phyloP scores from a whole-genome alignment of 1,140 invertebrate genomes.

The Trichonephila inaurata region DNA sequence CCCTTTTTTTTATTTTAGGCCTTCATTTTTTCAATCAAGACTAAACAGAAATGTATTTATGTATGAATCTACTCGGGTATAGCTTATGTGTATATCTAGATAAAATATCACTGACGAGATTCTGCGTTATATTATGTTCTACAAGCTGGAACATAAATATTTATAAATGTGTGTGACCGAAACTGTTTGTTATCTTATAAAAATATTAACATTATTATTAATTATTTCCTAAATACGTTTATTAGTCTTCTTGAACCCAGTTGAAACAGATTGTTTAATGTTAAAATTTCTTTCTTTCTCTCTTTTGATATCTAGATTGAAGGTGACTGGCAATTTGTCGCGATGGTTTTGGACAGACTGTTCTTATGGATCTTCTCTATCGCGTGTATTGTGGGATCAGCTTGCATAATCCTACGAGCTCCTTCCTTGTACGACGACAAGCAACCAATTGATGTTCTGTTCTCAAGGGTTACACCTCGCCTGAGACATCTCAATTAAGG shows the following conservation, averaged over 20 bases:
- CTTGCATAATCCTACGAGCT: constrained; percentile 90
- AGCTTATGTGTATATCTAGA: too few relatives aligned
- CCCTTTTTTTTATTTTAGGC: too few relatives aligned
- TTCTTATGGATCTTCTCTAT: constrained; percentile 83
- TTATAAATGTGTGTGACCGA: too few relatives aligned
- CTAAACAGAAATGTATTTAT: too few relatives aligned
- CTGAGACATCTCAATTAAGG: constrained; percentile 62
- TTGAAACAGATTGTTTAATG: not conserved
- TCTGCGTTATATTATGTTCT: too few relatives aligned
- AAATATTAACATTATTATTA: too few relatives aligned
- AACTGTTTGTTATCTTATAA: too few relatives aligned
- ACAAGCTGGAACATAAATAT: too few relatives aligned
- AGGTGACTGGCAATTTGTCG: constrained; percentile 78
- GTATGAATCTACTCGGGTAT: too few relatives aligned
- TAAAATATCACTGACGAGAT: too few relatives aligned
- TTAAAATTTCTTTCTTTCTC: not conserved
- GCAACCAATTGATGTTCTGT: constrained; percentile 91
- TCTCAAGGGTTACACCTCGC: constrained; percentile 87
- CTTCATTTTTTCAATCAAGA: too few relatives aligned
- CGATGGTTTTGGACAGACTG: constrained; percentile 78
- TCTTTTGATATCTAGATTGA: constrained; percentile 78
- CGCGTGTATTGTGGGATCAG: constrained; percentile 81
- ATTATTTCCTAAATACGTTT: too few relatives aligned
- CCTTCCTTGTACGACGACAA: constrained; percentile 84
- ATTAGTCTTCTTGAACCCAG: not conserved